These are phyloP conservation scores for Bombus picipes DNA, from an alignment of 1,140 invertebrate genomes.

Conservation along the genomic window DNA sequence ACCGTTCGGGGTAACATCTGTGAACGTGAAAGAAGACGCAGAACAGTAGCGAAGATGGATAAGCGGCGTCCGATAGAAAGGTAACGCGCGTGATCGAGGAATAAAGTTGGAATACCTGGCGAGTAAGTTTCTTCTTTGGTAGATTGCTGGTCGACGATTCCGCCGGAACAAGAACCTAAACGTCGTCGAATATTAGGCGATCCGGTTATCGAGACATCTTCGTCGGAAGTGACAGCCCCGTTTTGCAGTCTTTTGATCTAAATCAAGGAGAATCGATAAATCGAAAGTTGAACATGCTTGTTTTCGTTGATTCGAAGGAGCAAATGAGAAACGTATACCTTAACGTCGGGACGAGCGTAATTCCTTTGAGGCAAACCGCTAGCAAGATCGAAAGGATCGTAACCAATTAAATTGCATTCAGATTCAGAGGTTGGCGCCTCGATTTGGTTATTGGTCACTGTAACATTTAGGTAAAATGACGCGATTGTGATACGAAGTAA, in stretches of 20 bases:
- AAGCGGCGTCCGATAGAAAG: no score
- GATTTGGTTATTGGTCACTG: conserved; percentile 84
- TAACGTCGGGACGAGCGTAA: conserved; percentile 79
- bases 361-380: conserved; percentile 84
- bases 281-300: not conserved
- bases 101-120: conserved; percentile 84
- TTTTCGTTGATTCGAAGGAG: no score
- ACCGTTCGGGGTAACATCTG: conserved; percentile 94
- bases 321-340: conserved; percentile 70
- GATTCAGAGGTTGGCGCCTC: conserved; percentile 89
- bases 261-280: not conserved
- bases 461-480: not conserved
- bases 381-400: conserved; percentile 88
- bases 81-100: not conserved
- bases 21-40: not conserved
- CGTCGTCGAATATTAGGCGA: conserved; percentile 88
- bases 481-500: not conserved
- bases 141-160: conserved; percentile 79
- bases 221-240: conserved; percentile 84
- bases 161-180: conserved; percentile 86
- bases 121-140: conserved; percentile 87
- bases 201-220: conserved; percentile 85
- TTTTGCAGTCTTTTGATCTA: conserved; percentile 82
- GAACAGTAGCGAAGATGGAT: no score
- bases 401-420: conserved; percentile 88